phyloP scores from a whole-genome alignment of 1,140 invertebrate species.

The Drosophila obscura region DNA sequence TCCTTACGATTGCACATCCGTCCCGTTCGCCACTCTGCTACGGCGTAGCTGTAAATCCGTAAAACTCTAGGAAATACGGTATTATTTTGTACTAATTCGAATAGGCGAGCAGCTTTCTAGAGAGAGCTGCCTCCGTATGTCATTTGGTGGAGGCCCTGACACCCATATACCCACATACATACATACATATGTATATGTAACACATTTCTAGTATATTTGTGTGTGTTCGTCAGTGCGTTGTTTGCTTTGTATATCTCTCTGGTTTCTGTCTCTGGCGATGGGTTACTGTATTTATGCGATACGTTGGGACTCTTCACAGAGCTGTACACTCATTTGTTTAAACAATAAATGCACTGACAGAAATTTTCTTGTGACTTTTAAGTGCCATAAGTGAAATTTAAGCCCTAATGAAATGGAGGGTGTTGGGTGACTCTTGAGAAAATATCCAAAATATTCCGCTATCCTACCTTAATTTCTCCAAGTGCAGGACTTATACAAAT shows the following conservation, averaged over 20 bases:
- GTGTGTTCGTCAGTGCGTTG: constrained; percentile 21
- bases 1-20: background rate
- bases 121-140: constrained; percentile 23
- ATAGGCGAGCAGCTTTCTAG: constrained; percentile 67
- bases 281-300: constrained; percentile 19
- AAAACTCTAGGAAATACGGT: constrained; percentile 80
- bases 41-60: constrained; percentile 76
- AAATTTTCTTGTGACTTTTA: background rate
- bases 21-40: constrained; percentile 22
- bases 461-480: constrained; percentile 16
- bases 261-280: constrained; percentile 29
- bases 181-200: background rate
- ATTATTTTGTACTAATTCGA: constrained; percentile 82
- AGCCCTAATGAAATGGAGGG: too few species aligned
- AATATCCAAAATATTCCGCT: too few species aligned
- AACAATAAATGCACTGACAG: constrained; percentile 43
- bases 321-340: constrained; percentile 70
- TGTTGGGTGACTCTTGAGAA: too few species aligned
- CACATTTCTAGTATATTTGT: background rate
- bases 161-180: background rate
- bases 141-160: background rate
- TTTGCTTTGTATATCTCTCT: constrained; percentile 29
- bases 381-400: too few species aligned
- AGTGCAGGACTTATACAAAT: constrained; percentile 44
- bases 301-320: constrained; percentile 53